Percentiles rank a stretch among this genome's conserved stretches.
Evolutionary conservation across 2,113 vertebrate genomes (phyloP).

Genomic region (Neogobius melanostomus): DNA sequence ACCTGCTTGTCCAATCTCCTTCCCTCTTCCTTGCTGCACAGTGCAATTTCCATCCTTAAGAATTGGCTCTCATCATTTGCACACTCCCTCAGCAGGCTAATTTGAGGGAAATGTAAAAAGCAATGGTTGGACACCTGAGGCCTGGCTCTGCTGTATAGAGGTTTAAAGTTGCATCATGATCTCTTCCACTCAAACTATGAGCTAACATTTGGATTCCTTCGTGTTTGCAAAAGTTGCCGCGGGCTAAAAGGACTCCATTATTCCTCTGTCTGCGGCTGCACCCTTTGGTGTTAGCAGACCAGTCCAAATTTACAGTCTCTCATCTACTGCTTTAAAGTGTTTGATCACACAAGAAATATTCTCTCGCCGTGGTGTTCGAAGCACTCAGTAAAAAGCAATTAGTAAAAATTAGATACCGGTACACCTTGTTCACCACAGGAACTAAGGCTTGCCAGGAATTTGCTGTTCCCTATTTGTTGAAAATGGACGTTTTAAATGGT

Average conservation of each 20-base stretch:
- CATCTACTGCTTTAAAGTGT: slow-evolving; percentile 48
- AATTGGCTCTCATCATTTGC: slow-evolving; percentile 32
- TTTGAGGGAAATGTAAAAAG: slow-evolving; percentile 36
- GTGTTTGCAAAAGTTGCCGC: slow-evolving; percentile 53
- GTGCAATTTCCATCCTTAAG: slow-evolving; percentile 10
- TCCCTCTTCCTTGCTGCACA: slow-evolving; percentile 1
- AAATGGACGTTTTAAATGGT: slow-evolving; percentile 24
- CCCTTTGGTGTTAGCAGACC: slow-evolving; percentile 54
- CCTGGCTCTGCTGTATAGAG: slow-evolving; percentile 15
- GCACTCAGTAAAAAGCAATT: slow-evolving; percentile 8
- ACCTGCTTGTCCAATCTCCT: neutral
- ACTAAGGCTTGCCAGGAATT: slow-evolving; percentile 17
- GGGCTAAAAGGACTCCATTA: slow-evolving; percentile 52
- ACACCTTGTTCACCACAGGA: slow-evolving; percentile 7
- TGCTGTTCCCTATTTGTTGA: slow-evolving; percentile 6
- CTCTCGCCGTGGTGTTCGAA: slow-evolving; percentile 32
- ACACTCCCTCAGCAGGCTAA: slow-evolving; percentile 16
- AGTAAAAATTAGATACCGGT: neutral
- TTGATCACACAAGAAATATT: slow-evolving; percentile 45
- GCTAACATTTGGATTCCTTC: slow-evolving; percentile 42
- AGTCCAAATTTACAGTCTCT: slow-evolving; percentile 54
- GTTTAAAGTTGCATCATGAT: slow-evolving; percentile 51
- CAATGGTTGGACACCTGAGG: slow-evolving; percentile 39
- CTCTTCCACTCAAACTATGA: slow-evolving; percentile 43
- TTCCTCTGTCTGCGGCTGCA: slow-evolving; percentile 39